Evolutionary conservation across 2,797 vertebrate genomes (phyloP).

Genomic region (Malurus splendens): DNA sequence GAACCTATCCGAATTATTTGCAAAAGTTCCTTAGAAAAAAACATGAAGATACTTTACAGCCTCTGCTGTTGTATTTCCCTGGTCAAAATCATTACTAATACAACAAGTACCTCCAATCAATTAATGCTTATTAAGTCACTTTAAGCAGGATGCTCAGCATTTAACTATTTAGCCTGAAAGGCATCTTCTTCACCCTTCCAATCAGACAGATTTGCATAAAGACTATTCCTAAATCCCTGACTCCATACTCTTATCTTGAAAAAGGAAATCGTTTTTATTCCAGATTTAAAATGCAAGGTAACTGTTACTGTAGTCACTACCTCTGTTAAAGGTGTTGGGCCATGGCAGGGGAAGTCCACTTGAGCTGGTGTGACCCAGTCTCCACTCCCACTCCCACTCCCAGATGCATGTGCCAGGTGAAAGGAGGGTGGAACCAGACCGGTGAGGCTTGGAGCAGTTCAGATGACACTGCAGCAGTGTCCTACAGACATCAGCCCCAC

Average conservation of each 20-base stretch:
- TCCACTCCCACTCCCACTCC: not conserved
- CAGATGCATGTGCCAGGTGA: not conserved
- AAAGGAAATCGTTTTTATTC: not conserved
- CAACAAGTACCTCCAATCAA: not conserved
- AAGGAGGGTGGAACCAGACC: not conserved
- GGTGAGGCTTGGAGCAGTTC: not conserved
- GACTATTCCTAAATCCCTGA: not conserved
- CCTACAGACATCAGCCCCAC: not conserved
- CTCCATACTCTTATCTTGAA: not conserved
- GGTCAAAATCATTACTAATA: not conserved
- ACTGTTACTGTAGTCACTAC: not conserved
- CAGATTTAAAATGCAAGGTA: not conserved
- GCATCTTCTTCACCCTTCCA: not conserved
- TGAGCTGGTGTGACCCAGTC: not conserved
- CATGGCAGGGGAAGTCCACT: not conserved
- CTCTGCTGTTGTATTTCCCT: not conserved
- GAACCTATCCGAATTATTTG: not conserved
- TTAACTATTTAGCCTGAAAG: not conserved
- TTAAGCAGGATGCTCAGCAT: not conserved
- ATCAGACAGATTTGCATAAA: not conserved
- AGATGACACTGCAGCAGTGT: accelerated
- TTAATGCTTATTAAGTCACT: not conserved
- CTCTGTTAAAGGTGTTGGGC: not conserved
- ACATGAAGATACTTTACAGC: not conserved
- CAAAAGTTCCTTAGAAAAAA: not conserved